These are phyloP conservation scores for Lasaia peninsularis DNA, from an alignment of 1,140 invertebrate species.

Conservation along the genomic window DNA sequence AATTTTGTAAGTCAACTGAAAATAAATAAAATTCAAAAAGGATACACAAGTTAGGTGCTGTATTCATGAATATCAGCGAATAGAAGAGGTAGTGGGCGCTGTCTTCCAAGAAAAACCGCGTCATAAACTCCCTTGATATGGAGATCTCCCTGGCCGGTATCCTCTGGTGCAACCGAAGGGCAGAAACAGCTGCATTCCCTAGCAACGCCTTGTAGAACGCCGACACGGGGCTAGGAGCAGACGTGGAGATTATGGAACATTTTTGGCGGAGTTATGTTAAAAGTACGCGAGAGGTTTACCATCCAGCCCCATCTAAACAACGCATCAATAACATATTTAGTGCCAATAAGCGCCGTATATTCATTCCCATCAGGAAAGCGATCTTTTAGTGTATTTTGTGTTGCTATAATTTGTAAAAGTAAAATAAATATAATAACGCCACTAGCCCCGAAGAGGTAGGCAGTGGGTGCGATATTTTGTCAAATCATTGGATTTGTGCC, in stretches of 20 bases:
- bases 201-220: conserved; percentile 94
- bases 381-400: no score
- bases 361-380: no score
- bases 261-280: no score
- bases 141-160: conserved; percentile 84
- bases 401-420: no score
- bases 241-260: background rate
- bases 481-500: no score
- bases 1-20: background rate
- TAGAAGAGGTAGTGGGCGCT: conserved; percentile 98
- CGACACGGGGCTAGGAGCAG: conserved; percentile 82
- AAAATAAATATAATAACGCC: no score
- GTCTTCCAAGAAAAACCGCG: conserved; percentile 90
- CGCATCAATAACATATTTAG: no score
- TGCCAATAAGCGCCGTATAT: no score
- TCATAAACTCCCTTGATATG: conserved; percentile 89
- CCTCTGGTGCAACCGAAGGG: conserved; percentile 94
- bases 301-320: no score
- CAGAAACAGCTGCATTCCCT: conserved; percentile 94
- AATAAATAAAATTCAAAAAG: conserved; percentile 65
- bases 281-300: no score
- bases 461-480: no score
- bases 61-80: conserved; percentile 94
- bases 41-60: conserved; percentile 92
- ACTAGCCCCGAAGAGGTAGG: no score